A percentile compares a stretch with the other conserved stretches of the same genome.
Evolutionary conservation across 2,888 invertebrate species (phyloP).

Genomic region (Rotaria socialis): DNA sequence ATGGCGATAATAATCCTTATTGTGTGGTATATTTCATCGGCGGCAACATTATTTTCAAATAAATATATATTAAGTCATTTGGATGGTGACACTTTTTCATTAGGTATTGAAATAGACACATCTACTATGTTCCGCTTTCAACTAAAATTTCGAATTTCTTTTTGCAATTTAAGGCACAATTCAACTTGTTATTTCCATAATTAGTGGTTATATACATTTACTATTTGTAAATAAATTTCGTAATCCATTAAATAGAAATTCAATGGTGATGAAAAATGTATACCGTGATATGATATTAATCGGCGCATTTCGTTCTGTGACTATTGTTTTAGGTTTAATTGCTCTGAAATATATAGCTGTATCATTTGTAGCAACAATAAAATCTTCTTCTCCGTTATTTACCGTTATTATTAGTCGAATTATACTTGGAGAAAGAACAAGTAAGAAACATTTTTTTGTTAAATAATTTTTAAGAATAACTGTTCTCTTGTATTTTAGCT

Average conservation of each 20-base stretch:
- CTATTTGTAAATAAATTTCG: background rate
- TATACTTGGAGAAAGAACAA: conserved; percentile 57
- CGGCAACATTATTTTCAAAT: background rate
- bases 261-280: background rate
- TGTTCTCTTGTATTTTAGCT: conserved; percentile 48
- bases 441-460: conserved; percentile 43
- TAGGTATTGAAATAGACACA: background rate
- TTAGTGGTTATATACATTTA: background rate
- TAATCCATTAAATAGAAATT: background rate
- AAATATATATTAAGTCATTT: background rate
- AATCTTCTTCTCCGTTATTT: conserved; percentile 74
- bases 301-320: conserved; percentile 54
- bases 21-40: background rate
- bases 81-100: background rate
- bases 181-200: background rate
- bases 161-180: background rate
- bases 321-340: conserved; percentile 71
- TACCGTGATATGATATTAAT: background rate
- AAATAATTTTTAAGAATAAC: no score
- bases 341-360: conserved; percentile 74
- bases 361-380: conserved; percentile 76
- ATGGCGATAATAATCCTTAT: background rate
- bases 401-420: conserved; percentile 71
- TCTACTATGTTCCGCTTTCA: no score
- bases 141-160: no score